Percentiles rank a stretch among this genome's conserved stretches.
Evolutionary conservation across 2,797 vertebrate genomes (phyloP).

Genomic region (Rhinogobio ventralis): DNA sequence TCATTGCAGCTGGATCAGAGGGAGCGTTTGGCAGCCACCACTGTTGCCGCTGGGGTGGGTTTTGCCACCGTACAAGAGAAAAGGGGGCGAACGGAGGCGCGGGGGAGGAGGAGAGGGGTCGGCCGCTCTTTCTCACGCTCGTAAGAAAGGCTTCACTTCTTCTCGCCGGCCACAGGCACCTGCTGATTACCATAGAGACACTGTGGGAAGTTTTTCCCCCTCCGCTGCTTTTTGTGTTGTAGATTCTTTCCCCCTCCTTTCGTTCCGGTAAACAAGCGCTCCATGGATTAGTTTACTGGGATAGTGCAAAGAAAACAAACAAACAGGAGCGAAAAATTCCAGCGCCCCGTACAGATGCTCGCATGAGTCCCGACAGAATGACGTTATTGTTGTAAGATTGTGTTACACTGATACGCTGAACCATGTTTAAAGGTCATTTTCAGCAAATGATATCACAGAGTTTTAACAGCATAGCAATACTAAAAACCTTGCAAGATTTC

Average conservation of each 20-base stretch:
- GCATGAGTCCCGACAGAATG: slow-evolving; percentile 2
- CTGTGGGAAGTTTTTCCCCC: slow-evolving; percentile 78
- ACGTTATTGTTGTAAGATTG: background rate
- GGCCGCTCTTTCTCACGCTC: slow-evolving; percentile 89
- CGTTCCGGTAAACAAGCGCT: slow-evolving; percentile 79
- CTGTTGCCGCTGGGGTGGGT: slow-evolving; percentile 71
- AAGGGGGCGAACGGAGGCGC: slow-evolving; percentile 63
- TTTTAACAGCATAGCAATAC: background rate
- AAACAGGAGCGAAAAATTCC: slow-evolving; percentile 62
- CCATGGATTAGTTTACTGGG: slow-evolving; percentile 83
- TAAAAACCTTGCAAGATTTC: background rate
- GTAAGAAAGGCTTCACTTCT: slow-evolving; percentile 87
- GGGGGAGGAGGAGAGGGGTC: slow-evolving; percentile 68
- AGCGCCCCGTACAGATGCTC: slow-evolving; percentile 42
- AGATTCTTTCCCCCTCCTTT: slow-evolving; percentile 72
- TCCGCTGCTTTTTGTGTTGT: slow-evolving; percentile 74
- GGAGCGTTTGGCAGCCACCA: slow-evolving; percentile 76
- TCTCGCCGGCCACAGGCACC: slow-evolving; percentile 87
- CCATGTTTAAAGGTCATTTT: background rate
- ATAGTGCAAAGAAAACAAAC: slow-evolving; percentile 82
- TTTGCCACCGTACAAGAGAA: slow-evolving; percentile 71
- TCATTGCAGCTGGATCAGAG: slow-evolving; percentile 78
- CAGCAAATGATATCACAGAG: background rate
- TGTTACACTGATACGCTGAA: background rate
- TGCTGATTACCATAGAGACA: slow-evolving; percentile 94